Conservation (phyloP, 2,888 invertebrate species). For the Hypercompe scribonia region DNA sequence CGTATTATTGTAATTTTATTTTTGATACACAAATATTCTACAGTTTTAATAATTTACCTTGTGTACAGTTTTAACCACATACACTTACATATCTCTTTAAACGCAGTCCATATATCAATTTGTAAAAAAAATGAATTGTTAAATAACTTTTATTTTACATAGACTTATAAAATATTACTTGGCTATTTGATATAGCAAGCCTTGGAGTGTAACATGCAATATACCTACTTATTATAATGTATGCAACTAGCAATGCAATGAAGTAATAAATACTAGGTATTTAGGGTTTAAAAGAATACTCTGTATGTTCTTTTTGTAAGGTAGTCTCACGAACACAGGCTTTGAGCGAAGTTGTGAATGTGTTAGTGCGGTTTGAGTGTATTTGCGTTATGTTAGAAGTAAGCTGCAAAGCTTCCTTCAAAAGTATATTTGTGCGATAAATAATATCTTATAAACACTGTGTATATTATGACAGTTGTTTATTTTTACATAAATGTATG, state of each 20-base stretch:
- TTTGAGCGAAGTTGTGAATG: conserved; percentile 45
- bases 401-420: conserved; percentile 32
- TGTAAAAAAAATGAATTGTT: not conserved
- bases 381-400: conserved; percentile 20
- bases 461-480: conserved; percentile 18
- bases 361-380: conserved; percentile 14
- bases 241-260: conserved; percentile 65
- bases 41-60: not conserved
- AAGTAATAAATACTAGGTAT: conserved; percentile 42
- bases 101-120: not conserved
- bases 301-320: conserved; percentile 48
- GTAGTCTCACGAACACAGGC: conserved; percentile 40
- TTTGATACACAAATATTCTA: not conserved
- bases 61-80: not conserved
- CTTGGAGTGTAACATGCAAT: conserved; percentile 25
- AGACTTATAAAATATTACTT: not conserved
- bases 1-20: not conserved
- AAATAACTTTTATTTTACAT: not conserved
- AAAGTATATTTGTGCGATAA: conserved; percentile 15
- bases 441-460: conserved; percentile 20
- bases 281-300: conserved; percentile 45
- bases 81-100: not conserved
- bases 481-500: conserved; percentile 29
- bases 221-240: conserved; percentile 33
- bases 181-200: conserved; percentile 2